phyloP scores from a whole-genome alignment of 2,888 invertebrate genomes.

The Orthosia gothica region DNA sequence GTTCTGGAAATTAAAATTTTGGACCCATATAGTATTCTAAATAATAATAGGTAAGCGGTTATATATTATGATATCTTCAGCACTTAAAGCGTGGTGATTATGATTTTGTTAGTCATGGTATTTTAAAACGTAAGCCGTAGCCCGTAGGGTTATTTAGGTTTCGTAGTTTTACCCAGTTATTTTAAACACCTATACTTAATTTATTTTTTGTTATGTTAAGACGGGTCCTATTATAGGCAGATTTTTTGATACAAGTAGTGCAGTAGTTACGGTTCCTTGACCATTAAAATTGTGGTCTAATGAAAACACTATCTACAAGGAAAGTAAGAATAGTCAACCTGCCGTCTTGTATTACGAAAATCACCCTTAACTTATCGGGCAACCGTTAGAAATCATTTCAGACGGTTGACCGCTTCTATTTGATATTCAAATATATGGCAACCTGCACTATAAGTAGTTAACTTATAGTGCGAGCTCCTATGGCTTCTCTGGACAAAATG shows the following conservation, averaged over 20 bases:
- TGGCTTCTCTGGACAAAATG: not conserved
- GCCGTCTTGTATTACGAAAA: too few species aligned
- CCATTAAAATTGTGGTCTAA: not conserved
- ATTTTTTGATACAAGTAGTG: too few species aligned
- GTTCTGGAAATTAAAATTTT: slow-evolving; percentile 73
- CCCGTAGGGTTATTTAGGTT: not conserved
- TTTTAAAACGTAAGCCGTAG: too few species aligned
- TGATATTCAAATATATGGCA: not conserved
- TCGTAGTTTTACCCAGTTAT: not conserved
- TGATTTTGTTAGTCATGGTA: not conserved
- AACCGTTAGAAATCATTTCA: too few species aligned
- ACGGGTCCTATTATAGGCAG: too few species aligned
- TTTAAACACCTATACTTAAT: too few species aligned
- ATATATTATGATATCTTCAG: not conserved
- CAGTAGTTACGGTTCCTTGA: too few species aligned
- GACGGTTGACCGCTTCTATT: too few species aligned
- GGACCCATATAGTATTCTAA: too few species aligned
- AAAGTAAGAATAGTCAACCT: not conserved
- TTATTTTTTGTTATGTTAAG: too few species aligned
- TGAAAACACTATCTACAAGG: not conserved
- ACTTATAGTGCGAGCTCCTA: not conserved
- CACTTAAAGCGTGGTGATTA: slow-evolving; percentile 7
- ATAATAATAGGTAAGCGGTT: too few species aligned
- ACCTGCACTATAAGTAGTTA: not conserved
- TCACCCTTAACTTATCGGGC: too few species aligned